These are phyloP conservation scores for Pheosia tremula DNA, from an alignment of 2,888 invertebrate genomes.

Conservation along the genomic window DNA sequence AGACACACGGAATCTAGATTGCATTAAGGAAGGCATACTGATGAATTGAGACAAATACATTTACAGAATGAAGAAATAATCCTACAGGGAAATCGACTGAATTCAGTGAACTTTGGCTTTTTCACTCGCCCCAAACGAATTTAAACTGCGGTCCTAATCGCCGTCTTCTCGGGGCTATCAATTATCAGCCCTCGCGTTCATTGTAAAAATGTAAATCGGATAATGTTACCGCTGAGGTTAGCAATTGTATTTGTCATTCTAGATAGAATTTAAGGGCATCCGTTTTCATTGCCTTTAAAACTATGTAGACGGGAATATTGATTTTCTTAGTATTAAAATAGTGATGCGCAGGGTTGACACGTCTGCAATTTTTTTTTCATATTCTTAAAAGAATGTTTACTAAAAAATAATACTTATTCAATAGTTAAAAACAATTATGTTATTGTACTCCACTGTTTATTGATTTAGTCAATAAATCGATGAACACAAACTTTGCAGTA, in stretches of 20 bases:
- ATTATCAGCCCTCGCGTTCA: constrained; percentile 45
- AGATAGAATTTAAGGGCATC: constrained; percentile 7
- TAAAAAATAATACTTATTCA: too few relatives aligned
- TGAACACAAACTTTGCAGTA: too few relatives aligned
- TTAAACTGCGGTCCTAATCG: constrained; percentile 40
- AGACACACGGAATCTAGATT: too few relatives aligned
- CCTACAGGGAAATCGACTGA: constrained; percentile 26
- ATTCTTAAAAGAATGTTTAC: too few relatives aligned
- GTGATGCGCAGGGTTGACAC: background rate
- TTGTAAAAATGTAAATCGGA: constrained; percentile 48
- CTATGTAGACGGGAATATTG: constrained; percentile 5
- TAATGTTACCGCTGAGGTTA: constrained; percentile 12
- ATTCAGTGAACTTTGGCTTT: constrained; percentile 27
- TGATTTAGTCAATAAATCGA: too few relatives aligned
- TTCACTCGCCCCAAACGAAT: constrained; percentile 44
- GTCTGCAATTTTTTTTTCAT: background rate
- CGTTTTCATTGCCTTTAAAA: constrained; percentile 4
- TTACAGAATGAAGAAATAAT: constrained; percentile 9
- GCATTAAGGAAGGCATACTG: background rate
- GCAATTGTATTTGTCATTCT: constrained; percentile 13
- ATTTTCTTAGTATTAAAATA: background rate
- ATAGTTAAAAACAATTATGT: too few relatives aligned
- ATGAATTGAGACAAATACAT: background rate
- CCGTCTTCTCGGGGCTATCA: constrained; percentile 44
- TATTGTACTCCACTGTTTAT: too few relatives aligned